These are phyloP conservation scores for Hirtodrosophila histrioides DNA, from an alignment of 2,888 invertebrate species.

Conservation along the genomic window DNA sequence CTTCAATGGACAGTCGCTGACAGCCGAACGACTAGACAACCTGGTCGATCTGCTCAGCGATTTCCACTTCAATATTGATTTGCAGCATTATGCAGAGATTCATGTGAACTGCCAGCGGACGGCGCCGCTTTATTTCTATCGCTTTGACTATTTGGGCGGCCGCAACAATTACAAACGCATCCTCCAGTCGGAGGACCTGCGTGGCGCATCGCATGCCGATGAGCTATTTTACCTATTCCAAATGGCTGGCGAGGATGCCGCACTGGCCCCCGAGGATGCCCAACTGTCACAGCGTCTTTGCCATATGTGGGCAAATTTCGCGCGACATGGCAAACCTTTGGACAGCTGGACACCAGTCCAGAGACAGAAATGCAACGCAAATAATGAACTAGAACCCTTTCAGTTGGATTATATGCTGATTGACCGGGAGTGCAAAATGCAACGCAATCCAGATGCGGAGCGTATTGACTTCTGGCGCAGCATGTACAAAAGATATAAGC, in stretches of 20 bases:
- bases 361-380: conserved; percentile 18
- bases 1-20: conserved; percentile 83
- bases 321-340: conserved; percentile 85
- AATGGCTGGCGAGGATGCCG: conserved; percentile 53
- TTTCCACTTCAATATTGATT: conserved; percentile 80
- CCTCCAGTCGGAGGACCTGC: conserved; percentile 82
- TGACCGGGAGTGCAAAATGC: conserved; percentile 74
- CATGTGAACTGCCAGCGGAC: conserved; percentile 68
- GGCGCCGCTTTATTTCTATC: conserved; percentile 86
- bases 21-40: conserved; percentile 83
- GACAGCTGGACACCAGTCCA: conserved; percentile 79
- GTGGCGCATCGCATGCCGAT: conserved; percentile 87
- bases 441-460: conserved; percentile 76
- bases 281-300: conserved; percentile 85
- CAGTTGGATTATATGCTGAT: conserved; percentile 79
- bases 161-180: conserved; percentile 86
- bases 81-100: conserved; percentile 72
- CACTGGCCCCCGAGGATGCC: conserved; percentile 59
- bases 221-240: conserved; percentile 87
- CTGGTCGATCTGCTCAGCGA: conserved; percentile 86
- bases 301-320: conserved; percentile 88
- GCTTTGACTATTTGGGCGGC: conserved; percentile 86
- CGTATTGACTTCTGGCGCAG: conserved; percentile 82
- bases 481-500: conserved; percentile 78
- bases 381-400: conserved; percentile 37